Base-by-base conservation (phyloP, 1,140 invertebrate species). In the Acyrthosiphon pisum region DNA sequence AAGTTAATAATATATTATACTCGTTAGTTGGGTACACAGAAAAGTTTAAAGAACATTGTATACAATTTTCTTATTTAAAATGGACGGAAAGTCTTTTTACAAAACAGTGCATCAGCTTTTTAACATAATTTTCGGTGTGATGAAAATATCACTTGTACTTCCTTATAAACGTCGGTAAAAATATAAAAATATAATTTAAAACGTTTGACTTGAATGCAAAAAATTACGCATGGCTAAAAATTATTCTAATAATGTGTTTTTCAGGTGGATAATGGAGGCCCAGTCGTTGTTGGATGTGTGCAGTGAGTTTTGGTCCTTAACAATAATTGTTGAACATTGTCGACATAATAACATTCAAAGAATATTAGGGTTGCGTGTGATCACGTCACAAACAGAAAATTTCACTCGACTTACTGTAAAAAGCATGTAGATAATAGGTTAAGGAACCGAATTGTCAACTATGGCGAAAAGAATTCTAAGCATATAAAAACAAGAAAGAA, bases 1-100 rank as follows among this genome's bases (percentile, higher is more conserved):
- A 88, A 88, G 30, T 88, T 88, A 88, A 53, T 48, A 88, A 53
- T 48, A 88, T 30, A 50, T 48, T 60, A 60, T 68, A 35, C 20
- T 53, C 46, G 20, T 88, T 88, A 68, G 30, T n/a, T 68, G 14
- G 14, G 14, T 68, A 88, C 0, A 35, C 20, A 37, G 3, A 50
- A 53, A 9, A 53, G 18, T 30, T 50, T 50, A 35, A 88, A 88
- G 35, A 88, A 48, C 46, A 20, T 46, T 6, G 18, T 88, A 18
- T 11, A n/a, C 30, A 88, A 48, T 50, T 88, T n/a, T 50, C 2
- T 53, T 35, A 50, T 37, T 88, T 50, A n/a, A 87, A 87, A 87
- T 87, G 18, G 18, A 88, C 11, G 6, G 2, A 35, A 53, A 88
- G 44, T 87, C 0, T 20, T 88, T 86, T 84, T 26, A 86, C 26